phyloP scores from a whole-genome alignment of 1,140 invertebrate species.

The Zaprionus lachaisei region DNA sequence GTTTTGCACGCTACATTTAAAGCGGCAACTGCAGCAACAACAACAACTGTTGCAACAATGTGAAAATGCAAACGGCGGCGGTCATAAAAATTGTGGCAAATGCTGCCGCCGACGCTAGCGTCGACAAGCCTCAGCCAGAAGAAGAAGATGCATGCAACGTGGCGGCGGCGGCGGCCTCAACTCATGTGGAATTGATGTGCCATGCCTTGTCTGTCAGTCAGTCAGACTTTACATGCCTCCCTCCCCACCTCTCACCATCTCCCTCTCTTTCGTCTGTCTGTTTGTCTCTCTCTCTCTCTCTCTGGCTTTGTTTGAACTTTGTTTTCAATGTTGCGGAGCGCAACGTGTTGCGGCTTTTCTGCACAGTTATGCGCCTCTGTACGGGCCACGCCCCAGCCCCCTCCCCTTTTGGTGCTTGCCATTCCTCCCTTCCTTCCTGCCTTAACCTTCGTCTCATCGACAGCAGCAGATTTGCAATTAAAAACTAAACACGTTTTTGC shows the following conservation, averaged over 20 bases:
- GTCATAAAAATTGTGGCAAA: constrained; percentile 77
- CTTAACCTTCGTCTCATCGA: constrained; percentile 15
- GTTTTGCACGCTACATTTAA: constrained; percentile 81
- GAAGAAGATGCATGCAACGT: constrained; percentile 34
- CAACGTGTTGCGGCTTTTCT: constrained; percentile 42
- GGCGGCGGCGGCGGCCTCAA: constrained; percentile 57
- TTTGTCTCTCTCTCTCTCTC: not conserved
- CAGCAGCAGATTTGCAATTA: constrained; percentile 79
- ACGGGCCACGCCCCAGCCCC: not conserved
- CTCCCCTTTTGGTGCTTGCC: too few relatives aligned
- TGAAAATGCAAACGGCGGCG: constrained; percentile 64
- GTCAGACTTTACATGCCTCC: constrained; percentile 47
- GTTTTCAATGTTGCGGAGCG: constrained; percentile 73
- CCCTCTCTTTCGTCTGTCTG: constrained; percentile 56
- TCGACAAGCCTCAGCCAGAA: not conserved
- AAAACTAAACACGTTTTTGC: constrained; percentile 77
- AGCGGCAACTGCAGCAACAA: constrained; percentile 58
- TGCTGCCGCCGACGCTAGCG: constrained; percentile 32
- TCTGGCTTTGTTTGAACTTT: constrained; percentile 78
- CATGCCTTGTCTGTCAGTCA: constrained; percentile 71
- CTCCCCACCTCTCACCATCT: not conserved
- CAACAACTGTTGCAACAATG: constrained; percentile 61
- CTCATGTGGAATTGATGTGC: constrained; percentile 82
- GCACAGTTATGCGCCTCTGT: constrained; percentile 30
- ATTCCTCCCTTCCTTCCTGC: not conserved